Conservation (phyloP, 2,113 vertebrate genomes). For the Micronycteris hirsuta region DNA sequence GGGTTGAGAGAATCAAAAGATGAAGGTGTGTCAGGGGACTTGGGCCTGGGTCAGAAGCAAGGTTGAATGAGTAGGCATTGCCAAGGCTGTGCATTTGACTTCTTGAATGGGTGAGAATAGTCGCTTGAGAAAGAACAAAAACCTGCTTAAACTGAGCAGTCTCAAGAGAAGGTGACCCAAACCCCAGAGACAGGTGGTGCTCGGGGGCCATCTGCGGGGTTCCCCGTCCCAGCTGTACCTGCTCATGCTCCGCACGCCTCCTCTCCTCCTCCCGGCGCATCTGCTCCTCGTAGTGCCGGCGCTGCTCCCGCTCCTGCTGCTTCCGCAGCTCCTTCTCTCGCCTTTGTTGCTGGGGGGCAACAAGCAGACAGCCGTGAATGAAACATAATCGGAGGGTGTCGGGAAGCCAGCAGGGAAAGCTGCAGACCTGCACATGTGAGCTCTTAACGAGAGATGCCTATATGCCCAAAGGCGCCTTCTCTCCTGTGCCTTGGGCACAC, state of each 20-base stretch:
- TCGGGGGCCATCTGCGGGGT: rapidly evolving
- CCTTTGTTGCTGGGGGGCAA: conserved; percentile 89
- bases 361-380: background rate
- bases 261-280: conserved; percentile 95
- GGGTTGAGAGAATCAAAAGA: background rate
- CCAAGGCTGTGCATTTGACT: conserved; percentile 50
- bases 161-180: background rate
- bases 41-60: background rate
- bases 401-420: too few relatives aligned
- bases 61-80: background rate
- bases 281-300: conserved; percentile 95
- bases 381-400: rapidly evolving
- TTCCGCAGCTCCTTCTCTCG: conserved; percentile 95
- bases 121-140: background rate
- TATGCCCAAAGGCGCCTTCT: too few relatives aligned
- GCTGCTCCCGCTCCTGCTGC: conserved; percentile 98
- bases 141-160: background rate
- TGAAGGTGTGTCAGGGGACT: background rate
- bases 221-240: conserved; percentile 80
- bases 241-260: conserved; percentile 93
- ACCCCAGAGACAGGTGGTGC: rapidly evolving
- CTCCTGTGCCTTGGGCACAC: rapidly evolving
- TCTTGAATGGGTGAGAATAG: conserved; percentile 17
- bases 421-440: rapidly evolving
- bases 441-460: background rate